phyloP scores from a whole-genome alignment of 2,888 invertebrate species.

The Bimastos eiseni region DNA sequence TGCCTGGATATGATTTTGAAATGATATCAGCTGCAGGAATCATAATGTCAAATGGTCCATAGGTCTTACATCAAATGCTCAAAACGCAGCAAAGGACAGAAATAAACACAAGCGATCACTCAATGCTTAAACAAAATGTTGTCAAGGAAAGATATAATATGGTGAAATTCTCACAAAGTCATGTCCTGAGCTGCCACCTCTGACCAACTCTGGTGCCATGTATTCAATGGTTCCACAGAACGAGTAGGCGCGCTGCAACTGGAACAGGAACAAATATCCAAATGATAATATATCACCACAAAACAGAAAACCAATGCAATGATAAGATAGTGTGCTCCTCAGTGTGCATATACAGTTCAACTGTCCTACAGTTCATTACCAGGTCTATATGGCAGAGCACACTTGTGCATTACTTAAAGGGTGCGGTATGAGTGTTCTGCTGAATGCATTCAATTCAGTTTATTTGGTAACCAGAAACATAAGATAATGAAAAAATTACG shows the following conservation, averaged over 20 bases:
- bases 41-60: background rate
- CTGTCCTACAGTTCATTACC: no score
- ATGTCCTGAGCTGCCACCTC: slow-evolving; percentile 85
- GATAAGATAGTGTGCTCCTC: background rate
- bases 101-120: background rate
- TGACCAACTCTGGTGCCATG: slow-evolving; percentile 86
- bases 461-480: no score
- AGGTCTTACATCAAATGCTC: background rate
- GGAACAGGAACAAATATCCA: slow-evolving; percentile 42
- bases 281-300: background rate
- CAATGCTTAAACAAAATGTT: background rate
- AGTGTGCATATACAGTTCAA: no score
- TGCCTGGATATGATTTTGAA: no score
- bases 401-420: no score
- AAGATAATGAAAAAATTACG: no score
- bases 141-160: background rate
- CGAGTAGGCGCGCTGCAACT: slow-evolving; percentile 85
- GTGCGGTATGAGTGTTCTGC: no score
- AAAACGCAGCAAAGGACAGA: background rate
- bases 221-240: slow-evolving; percentile 98
- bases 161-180: slow-evolving; percentile 81
- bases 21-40: background rate
- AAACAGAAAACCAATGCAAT: slow-evolving; percentile 30
- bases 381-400: no score
- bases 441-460: no score